Evolutionary conservation across 2,797 vertebrate species (phyloP).

Genomic region (Tenualosa ilisha): DNA sequence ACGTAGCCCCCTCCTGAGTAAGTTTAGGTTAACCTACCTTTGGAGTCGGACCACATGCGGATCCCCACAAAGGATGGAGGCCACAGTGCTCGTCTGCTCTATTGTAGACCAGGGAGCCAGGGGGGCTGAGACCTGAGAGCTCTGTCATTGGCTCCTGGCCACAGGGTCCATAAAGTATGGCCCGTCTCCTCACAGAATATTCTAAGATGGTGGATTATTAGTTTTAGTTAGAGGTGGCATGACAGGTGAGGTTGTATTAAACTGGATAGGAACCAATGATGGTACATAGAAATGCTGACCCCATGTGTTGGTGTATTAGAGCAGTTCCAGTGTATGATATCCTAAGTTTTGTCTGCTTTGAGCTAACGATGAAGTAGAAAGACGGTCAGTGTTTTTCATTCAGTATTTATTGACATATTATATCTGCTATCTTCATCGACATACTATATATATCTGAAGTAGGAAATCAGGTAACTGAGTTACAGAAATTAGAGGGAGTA

Average conservation of each 20-base stretch:
- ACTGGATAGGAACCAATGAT: not conserved
- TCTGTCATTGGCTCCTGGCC: constrained; percentile 18
- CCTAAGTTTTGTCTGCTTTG: not conserved
- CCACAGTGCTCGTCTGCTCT: constrained; percentile 72
- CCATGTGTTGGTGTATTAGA: not conserved
- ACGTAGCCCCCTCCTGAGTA: constrained; percentile 51
- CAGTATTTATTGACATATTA: not conserved
- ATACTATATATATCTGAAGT: not conserved
- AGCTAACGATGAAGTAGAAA: not conserved
- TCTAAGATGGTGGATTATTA: constrained; percentile 9
- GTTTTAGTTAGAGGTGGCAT: not conserved
- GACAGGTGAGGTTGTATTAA: not conserved
- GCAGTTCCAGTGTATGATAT: not conserved
- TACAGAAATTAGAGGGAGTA: too few species aligned
- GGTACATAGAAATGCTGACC: not conserved
- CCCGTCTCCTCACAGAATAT: constrained; percentile 46
- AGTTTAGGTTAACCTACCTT: constrained; percentile 71
- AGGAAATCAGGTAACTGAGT: not conserved
- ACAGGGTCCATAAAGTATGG: not conserved
- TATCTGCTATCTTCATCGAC: too few species aligned
- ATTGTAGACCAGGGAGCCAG: constrained; percentile 74
- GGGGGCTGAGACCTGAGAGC: constrained; percentile 55
- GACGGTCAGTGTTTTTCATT: not conserved
- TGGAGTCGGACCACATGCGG: constrained; percentile 74
- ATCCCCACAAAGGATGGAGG: constrained; percentile 67